A percentile compares a stretch with the other conserved stretches of the same genome.
phyloP scores from a whole-genome alignment of 1,140 invertebrate genomes.

The Neuroterus valhalla region DNA sequence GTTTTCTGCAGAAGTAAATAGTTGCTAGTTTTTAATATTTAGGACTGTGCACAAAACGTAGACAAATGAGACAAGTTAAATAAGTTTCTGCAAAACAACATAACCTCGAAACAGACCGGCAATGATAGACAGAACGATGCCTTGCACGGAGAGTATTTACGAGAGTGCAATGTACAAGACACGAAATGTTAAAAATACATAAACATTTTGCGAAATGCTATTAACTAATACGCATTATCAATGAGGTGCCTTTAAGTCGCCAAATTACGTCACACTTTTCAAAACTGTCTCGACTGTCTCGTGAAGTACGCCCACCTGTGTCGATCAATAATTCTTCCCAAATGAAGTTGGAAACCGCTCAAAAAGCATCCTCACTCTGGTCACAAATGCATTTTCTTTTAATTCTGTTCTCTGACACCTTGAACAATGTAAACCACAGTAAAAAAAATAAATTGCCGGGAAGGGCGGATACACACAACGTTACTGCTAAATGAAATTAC shows the following conservation, averaged over 20 bases:
- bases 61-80: too few species aligned
- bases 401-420: neutral
- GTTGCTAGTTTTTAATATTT: neutral
- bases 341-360: neutral
- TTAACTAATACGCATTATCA: constrained; percentile 19
- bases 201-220: neutral
- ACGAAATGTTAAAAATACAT: neutral
- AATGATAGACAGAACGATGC: neutral
- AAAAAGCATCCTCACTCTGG: neutral
- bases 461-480: neutral
- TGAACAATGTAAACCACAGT: neutral
- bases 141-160: neutral
- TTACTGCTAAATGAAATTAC: neutral
- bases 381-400: neutral
- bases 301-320: constrained; percentile 7
- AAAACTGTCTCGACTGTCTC: neutral
- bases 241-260: constrained; percentile 2
- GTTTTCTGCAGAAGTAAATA: neutral
- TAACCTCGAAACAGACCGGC: constrained; percentile 36
- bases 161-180: too few species aligned
- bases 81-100: neutral
- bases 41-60: neutral
- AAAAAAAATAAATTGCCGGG: neutral
- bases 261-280: constrained; percentile 41
- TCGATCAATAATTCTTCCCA: neutral